Evolutionary conservation across 2,888 invertebrate species (phyloP).

Genomic region (Melanchra persicariae): DNA sequence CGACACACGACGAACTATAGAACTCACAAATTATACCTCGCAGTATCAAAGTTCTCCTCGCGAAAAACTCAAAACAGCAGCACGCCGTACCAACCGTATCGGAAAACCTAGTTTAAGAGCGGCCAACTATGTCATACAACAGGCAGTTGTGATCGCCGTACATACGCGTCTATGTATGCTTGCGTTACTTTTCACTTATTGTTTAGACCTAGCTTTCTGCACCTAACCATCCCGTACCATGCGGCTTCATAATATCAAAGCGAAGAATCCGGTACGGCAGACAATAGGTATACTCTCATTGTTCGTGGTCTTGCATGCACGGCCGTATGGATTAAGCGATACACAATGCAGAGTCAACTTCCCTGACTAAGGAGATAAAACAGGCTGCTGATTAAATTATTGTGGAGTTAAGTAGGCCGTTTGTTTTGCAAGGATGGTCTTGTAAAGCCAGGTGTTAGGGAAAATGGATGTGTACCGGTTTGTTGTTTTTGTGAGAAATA

Average conservation of each 20-base stretch:
- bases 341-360: conserved; percentile 57
- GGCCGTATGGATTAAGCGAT: conserved; percentile 59
- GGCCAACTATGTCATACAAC: not conserved
- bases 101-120: too few relatives aligned
- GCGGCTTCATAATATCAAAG: conserved; percentile 52
- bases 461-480: not conserved
- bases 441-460: conserved; percentile 28
- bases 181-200: not conserved
- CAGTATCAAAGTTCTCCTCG: too few relatives aligned
- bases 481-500: not conserved
- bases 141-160: not conserved
- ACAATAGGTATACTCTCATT: conserved; percentile 69
- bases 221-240: not conserved
- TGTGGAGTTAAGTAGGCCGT: conserved; percentile 24
- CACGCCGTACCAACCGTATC: too few relatives aligned
- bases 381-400: conserved; percentile 53
- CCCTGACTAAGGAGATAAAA: conserved; percentile 56
- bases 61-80: too few relatives aligned
- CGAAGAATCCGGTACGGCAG: conserved; percentile 46
- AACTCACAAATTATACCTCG: too few relatives aligned
- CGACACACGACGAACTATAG: not conserved
- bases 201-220: not conserved
- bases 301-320: conserved; percentile 60
- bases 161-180: not conserved
- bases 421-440: conserved; percentile 22